Conservation (phyloP, 1,140 invertebrate genomes). For the Proctacanthus coquilletti region DNA sequence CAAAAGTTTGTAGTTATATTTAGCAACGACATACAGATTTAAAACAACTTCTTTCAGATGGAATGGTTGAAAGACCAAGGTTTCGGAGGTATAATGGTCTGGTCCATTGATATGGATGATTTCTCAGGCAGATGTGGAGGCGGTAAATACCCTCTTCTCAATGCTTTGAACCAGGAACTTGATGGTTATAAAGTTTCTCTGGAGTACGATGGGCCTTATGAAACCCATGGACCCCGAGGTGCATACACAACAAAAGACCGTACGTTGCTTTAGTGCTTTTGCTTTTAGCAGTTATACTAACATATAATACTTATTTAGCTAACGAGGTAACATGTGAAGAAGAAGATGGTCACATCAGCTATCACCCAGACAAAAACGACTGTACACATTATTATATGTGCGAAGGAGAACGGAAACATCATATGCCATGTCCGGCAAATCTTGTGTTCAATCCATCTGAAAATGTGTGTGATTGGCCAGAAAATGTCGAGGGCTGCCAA, state of each 20-base stretch:
- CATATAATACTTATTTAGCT: no score
- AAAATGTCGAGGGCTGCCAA: constrained; percentile 79
- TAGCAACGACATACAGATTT: no score
- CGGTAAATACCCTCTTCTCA: constrained; percentile 79
- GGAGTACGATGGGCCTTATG: constrained; percentile 78
- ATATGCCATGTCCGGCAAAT: constrained; percentile 93
- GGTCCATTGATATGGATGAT: constrained; percentile 94
- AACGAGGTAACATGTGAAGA: constrained; percentile 81
- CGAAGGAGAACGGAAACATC: constrained; percentile 86
- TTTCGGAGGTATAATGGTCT: constrained; percentile 93
- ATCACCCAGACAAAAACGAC: constrained; percentile 77
- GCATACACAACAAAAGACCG: constrained; percentile 75
- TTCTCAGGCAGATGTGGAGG: constrained; percentile 79
- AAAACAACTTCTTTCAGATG: constrained; percentile 67
- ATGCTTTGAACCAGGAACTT: constrained; percentile 71
- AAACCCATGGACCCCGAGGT: constrained; percentile 49
- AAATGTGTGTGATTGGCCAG: constrained; percentile 92
- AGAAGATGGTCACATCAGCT: constrained; percentile 85
- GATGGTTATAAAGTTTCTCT: constrained; percentile 66
- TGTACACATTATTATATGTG: constrained; percentile 94
- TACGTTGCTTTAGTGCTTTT: constrained; percentile 35
- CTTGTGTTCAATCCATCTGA: constrained; percentile 86
- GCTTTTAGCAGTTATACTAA: no score
- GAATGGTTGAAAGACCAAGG: constrained; percentile 86
- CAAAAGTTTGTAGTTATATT: constrained; percentile 72